These are phyloP conservation scores for Spisula subtruncata DNA, from an alignment of 2,888 invertebrate species.

Conservation along the genomic window DNA sequence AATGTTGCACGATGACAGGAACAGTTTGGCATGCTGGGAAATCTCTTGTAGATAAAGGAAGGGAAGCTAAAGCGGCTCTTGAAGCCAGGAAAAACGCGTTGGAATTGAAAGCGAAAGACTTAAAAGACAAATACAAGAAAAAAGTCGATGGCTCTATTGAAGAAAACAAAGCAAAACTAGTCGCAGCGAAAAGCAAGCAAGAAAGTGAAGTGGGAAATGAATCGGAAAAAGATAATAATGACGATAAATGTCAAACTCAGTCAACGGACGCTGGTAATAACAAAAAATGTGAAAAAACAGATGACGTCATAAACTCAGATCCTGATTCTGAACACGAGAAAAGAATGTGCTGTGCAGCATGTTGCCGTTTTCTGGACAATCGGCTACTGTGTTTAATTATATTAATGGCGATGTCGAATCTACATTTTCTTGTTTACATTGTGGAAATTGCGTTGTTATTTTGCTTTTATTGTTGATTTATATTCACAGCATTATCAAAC, in stretches of 20 bases:
- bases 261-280: not conserved
- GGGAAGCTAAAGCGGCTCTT: not conserved
- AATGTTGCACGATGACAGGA: not conserved
- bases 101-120: constrained; percentile 5
- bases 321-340: not conserved
- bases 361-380: not conserved
- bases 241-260: not conserved
- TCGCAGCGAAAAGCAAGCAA: not conserved
- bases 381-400: constrained; percentile 52
- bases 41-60: not conserved
- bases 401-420: constrained; percentile 45
- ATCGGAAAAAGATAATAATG: not conserved
- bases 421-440: constrained; percentile 59
- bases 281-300: not conserved
- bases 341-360: not conserved
- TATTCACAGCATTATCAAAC: no score
- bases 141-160: not conserved
- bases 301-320: not conserved
- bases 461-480: constrained; percentile 34
- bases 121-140: not conserved
- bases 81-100: not conserved
- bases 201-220: not conserved
- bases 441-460: constrained; percentile 60
- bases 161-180: not conserved
- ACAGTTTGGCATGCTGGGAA: not conserved